These are phyloP conservation scores for Tragelaphus eurycerus DNA, from an alignment of 2,797 vertebrate species.

Conservation along the genomic window DNA sequence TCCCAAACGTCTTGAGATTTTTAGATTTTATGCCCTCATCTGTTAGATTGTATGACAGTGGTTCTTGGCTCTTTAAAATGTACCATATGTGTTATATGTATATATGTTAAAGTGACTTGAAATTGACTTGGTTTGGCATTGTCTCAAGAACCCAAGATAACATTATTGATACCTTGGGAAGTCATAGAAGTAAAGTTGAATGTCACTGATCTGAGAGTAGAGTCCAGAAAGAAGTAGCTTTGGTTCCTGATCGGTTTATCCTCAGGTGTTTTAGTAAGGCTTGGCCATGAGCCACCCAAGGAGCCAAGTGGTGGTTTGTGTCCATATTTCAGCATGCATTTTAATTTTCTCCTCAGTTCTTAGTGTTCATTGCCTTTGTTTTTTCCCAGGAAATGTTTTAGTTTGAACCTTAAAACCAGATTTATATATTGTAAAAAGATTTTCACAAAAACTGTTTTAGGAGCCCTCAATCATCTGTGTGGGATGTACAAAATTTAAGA, in stretches of 20 bases:
- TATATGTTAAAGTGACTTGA: conserved; percentile 55
- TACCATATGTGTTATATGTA: conserved; percentile 61
- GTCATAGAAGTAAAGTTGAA: neutral
- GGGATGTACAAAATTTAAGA: neutral
- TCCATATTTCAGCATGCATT: conserved; percentile 25
- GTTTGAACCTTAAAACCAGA: conserved; percentile 9
- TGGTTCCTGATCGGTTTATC: conserved; percentile 17
- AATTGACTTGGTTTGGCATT: conserved; percentile 36
- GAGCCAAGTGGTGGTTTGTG: neutral
- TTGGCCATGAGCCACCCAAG: neutral
- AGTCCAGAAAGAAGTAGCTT: neutral
- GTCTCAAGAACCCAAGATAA: conserved; percentile 7
- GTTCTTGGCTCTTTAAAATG: conserved; percentile 42
- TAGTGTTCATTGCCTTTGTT: conserved; percentile 33
- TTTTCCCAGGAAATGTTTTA: neutral
- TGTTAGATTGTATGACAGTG: conserved; percentile 5
- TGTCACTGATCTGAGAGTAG: neutral
- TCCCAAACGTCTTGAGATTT: neutral
- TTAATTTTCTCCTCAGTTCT: neutral
- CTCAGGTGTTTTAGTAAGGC: conserved; percentile 20
- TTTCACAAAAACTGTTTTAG: conserved; percentile 28
- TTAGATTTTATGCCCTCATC: neutral
- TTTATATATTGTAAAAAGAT: neutral
- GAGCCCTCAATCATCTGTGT: neutral
- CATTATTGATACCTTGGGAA: neutral